Conservation (phyloP, 2,888 invertebrate species). For the Synanthedon andrenaeformis region DNA sequence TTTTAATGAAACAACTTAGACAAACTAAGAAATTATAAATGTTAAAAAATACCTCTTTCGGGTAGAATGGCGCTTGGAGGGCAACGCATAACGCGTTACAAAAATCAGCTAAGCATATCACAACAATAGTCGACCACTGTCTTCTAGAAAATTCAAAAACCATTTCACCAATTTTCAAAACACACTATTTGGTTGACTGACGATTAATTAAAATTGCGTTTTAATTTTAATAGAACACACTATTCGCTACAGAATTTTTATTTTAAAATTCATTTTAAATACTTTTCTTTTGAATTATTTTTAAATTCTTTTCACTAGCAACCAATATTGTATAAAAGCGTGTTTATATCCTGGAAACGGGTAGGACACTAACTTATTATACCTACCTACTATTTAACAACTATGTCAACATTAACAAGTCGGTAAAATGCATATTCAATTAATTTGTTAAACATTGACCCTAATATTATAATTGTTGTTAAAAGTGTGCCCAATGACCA, state of each 20-base stretch:
- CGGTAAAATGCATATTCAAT: too few species aligned
- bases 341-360: conserved; percentile 20
- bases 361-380: conserved; percentile 27
- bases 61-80: conserved; percentile 88
- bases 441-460: too few species aligned
- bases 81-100: conserved; percentile 88
- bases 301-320: background rate
- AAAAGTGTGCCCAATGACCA: too few species aligned
- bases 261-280: background rate
- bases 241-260: background rate
- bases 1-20: too few species aligned
- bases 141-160: conserved; percentile 75
- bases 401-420: too few species aligned
- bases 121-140: conserved; percentile 82
- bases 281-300: background rate
- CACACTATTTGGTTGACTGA: background rate
- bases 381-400: background rate
- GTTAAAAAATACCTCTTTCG: conserved; percentile 74
- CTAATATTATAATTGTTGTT: too few species aligned
- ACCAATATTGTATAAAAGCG: conserved; percentile 2
- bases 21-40: too few species aligned
- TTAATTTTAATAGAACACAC: too few species aligned
- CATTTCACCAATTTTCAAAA: conserved; percentile 41
- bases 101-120: conserved; percentile 85
- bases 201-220: conserved; percentile 6